phyloP scores from a whole-genome alignment of 2,113 vertebrate species.

The Indicator indicator region DNA sequence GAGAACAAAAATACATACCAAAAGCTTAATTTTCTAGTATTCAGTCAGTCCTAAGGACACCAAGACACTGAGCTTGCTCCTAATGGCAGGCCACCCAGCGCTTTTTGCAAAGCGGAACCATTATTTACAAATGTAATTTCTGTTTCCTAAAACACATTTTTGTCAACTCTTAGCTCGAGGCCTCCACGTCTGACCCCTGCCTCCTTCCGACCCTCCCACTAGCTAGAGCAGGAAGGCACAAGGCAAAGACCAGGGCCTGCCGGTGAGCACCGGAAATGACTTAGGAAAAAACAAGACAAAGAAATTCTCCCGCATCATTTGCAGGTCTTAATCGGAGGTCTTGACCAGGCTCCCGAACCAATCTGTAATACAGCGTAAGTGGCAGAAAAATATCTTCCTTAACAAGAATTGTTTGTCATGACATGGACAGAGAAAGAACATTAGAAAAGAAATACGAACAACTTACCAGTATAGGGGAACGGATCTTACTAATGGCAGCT shows the following conservation, averaged over 20 bases:
- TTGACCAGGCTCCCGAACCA: background rate
- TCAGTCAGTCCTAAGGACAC: background rate
- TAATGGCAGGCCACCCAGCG: background rate
- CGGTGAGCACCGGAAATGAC: rapidly evolving
- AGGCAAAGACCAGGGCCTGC: background rate
- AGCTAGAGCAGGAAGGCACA: background rate
- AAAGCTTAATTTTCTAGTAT: background rate
- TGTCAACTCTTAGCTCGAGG: background rate
- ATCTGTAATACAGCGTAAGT: background rate
- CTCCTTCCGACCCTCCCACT: background rate
- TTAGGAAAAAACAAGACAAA: background rate
- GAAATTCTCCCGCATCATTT: background rate
- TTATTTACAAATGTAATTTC: background rate
- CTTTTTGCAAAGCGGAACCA: background rate
- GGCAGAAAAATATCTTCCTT: background rate
- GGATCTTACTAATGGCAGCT: background rate
- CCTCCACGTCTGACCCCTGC: background rate
- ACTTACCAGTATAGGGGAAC: background rate
- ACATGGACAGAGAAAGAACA: background rate
- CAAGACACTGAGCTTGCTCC: background rate
- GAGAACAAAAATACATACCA: background rate
- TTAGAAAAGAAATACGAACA: background rate
- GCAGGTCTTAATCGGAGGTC: background rate
- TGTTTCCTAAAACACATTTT: background rate
- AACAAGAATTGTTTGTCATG: background rate